These are phyloP conservation scores for Meriones psammophilus DNA, from an alignment of 2,797 vertebrate species.

Conservation along the genomic window DNA sequence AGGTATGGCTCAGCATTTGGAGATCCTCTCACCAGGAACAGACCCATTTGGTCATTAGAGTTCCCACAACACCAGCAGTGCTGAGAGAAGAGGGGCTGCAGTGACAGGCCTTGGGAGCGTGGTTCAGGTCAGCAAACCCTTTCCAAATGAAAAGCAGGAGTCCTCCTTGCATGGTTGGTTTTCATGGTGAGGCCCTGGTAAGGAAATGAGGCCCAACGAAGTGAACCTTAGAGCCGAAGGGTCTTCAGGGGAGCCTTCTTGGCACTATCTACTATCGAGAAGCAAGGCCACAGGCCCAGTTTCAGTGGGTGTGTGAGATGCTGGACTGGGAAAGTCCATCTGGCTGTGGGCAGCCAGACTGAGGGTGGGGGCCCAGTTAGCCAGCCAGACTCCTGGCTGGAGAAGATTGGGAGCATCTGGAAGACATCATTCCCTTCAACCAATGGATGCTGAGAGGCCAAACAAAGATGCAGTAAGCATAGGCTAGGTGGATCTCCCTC, in stretches of 20 bases:
- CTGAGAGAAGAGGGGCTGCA: neutral
- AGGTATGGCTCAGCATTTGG: accelerated
- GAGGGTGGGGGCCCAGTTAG: conserved; percentile 5
- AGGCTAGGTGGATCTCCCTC: neutral
- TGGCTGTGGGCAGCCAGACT: neutral
- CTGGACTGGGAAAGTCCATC: neutral
- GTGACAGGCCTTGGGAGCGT: neutral
- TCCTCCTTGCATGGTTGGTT: neutral
- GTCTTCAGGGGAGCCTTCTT: accelerated
- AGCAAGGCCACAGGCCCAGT: neutral
- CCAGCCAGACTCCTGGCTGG: conserved; percentile 33
- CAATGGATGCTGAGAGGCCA: neutral
- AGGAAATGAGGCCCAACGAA: neutral
- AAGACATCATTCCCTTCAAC: conserved; percentile 57
- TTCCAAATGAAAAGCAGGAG: neutral
- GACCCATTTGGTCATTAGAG: too few species aligned
- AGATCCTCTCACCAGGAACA: neutral
- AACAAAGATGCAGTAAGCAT: conserved; percentile 29
- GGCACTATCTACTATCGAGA: neutral
- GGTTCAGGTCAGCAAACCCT: neutral
- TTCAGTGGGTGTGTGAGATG: neutral
- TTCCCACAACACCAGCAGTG: accelerated
- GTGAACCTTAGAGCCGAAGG: neutral
- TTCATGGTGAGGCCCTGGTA: neutral
- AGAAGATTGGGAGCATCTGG: conserved; percentile 67